Percentiles rank a stretch among this genome's conserved stretches.
phyloP scores from a whole-genome alignment of 2,888 invertebrate species.

The Dorcus parallelipipedus region DNA sequence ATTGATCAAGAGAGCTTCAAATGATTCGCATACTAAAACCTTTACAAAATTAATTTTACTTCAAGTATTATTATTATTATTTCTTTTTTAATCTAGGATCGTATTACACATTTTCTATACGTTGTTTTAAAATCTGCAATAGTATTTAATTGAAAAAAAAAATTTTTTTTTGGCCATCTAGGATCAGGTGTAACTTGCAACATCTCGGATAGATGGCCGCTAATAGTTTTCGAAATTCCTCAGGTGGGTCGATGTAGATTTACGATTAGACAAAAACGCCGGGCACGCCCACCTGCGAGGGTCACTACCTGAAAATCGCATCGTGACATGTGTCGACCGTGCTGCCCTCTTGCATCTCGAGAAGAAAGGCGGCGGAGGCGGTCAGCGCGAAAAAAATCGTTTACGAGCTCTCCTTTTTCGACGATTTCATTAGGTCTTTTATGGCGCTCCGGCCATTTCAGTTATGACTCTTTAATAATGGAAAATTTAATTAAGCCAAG shows the following conservation, averaged over 20 bases:
- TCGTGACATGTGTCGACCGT: conserved; percentile 22
- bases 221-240: conserved; percentile 24
- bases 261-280: conserved; percentile 23
- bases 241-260: conserved; percentile 28
- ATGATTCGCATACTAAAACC: too few species aligned
- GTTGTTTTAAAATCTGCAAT: too few species aligned
- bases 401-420: conserved; percentile 17
- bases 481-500: too few species aligned
- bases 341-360: conserved; percentile 1
- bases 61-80: too few species aligned
- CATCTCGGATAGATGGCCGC: conserved; percentile 7
- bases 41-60: too few species aligned
- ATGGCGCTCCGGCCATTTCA: conserved; percentile 17
- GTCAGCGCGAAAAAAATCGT: conserved; percentile 6
- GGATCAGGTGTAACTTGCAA: too few species aligned
- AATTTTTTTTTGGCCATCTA: too few species aligned
- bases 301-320: conserved; percentile 24
- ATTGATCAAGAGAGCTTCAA: too few species aligned
- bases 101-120: too few species aligned
- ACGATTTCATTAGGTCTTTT: conserved; percentile 21
- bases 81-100: too few species aligned
- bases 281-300: conserved; percentile 22
- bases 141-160: too few species aligned
- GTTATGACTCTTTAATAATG: background rate
- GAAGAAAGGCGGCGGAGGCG: conserved; percentile 2